Conservation (phyloP, 2,113 vertebrate genomes). For the Platichthys stellatus region DNA sequence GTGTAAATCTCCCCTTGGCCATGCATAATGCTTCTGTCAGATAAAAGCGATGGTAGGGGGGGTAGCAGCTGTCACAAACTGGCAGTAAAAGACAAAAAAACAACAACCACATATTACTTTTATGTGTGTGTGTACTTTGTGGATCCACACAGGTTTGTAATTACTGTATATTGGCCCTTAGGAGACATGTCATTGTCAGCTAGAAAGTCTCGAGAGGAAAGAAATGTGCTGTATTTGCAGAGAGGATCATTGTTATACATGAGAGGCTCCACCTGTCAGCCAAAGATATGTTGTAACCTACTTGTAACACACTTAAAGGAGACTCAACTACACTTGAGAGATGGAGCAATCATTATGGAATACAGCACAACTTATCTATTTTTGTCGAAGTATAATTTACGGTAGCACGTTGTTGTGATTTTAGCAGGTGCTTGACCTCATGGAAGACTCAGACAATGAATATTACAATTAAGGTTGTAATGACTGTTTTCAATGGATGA, state of each 20-base stretch:
- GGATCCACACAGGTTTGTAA: constrained; percentile 32
- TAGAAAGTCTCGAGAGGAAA: constrained; percentile 21
- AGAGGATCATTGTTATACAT: constrained; percentile 12
- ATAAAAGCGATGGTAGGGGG: constrained; percentile 49
- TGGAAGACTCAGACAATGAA: no score
- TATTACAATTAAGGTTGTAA: no score
- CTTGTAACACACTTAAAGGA: background rate
- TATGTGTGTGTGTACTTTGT: constrained; percentile 8
- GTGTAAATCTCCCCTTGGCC: constrained; percentile 40
- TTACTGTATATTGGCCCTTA: constrained; percentile 37
- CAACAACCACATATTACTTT: background rate
- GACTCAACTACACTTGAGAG: background rate
- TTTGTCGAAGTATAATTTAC: no score
- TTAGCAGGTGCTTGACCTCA: no score
- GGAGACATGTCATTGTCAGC: constrained; percentile 37
- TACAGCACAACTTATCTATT: background rate
- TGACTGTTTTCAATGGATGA: no score
- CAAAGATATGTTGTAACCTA: constrained; percentile 4
- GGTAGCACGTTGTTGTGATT: no score
- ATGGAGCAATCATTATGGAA: no score
- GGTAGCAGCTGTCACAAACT: constrained; percentile 40
- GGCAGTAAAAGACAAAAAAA: background rate
- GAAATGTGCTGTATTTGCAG: constrained; percentile 17
- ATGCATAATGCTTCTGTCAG: constrained; percentile 52
- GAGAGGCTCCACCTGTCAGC: background rate